These are phyloP conservation scores for Cantharis rustica DNA, from an alignment of 2,888 invertebrate genomes.

Conservation along the genomic window DNA sequence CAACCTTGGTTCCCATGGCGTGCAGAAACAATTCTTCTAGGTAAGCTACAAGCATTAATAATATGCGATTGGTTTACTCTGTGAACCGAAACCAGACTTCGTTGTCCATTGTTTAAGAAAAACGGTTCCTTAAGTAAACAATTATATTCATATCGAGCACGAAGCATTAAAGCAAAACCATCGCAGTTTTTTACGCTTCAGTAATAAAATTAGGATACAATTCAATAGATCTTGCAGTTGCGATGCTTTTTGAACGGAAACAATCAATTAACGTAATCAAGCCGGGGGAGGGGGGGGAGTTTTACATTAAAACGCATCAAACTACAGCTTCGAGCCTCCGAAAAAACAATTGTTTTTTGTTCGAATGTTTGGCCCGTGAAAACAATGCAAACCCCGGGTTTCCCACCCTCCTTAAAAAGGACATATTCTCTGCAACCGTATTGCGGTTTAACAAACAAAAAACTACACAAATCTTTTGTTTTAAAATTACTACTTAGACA, in stretches of 20 bases:
- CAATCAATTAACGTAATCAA: no score
- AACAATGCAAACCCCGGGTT: no score
- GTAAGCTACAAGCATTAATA: not conserved
- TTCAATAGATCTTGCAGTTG: not conserved
- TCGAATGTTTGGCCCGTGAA: no score
- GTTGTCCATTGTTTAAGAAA: not conserved
- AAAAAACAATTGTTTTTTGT: no score
- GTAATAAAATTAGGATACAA: not conserved
- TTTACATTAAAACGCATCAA: no score
- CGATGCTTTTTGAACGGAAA: not conserved
- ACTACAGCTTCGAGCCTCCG: no score
- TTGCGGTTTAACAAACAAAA: no score
- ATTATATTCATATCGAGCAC: not conserved
- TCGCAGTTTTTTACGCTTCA: not conserved
- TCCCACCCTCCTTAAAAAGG: no score
- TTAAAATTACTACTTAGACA: no score
- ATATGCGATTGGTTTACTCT: not conserved
- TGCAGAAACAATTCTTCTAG: not conserved
- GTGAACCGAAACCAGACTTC: not conserved
- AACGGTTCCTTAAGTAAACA: not conserved
- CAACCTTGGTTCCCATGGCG: not conserved
- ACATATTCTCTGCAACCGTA: no score
- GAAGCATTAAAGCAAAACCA: not conserved
- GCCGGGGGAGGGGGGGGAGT: no score
- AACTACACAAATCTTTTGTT: no score